Percentiles rank a stretch among this genome's conserved stretches.
These are phyloP conservation scores for Diarsia rubi DNA, from an alignment of 2,888 invertebrate genomes.

Conservation along the genomic window DNA sequence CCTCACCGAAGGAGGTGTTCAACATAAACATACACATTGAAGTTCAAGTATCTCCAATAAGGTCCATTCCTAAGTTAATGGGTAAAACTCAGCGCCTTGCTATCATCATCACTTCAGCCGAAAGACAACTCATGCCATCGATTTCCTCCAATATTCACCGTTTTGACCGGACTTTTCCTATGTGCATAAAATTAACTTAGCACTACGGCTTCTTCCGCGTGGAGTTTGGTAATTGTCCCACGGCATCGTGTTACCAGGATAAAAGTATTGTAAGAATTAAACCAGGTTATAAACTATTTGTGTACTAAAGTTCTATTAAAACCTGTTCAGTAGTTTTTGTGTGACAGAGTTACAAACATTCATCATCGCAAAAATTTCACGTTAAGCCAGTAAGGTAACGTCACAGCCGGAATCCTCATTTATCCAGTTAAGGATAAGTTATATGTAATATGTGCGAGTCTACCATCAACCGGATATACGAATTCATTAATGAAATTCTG, in stretches of 20 bases:
- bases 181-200: too few species aligned
- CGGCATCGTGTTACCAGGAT: too few species aligned
- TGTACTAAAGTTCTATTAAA: background rate
- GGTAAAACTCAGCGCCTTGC: background rate
- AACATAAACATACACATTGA: background rate
- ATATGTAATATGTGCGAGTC: background rate
- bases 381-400: too few species aligned
- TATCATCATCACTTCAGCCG: background rate
- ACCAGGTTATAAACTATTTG: background rate
- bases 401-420: background rate
- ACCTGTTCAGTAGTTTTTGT: background rate
- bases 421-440: background rate
- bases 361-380: too few species aligned
- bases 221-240: too few species aligned
- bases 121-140: background rate
- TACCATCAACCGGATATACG: background rate
- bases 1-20: too few species aligned
- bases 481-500: constrained; percentile 24
- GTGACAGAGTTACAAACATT: too few species aligned
- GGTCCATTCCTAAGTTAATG: background rate
- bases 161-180: background rate
- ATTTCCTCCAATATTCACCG: background rate
- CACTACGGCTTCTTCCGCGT: too few species aligned
- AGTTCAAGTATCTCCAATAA: background rate
- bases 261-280: too few species aligned